These are phyloP conservation scores for Haplochromis vanheusdeni DNA, from an alignment of 2,113 vertebrate species.

Conservation along the genomic window DNA sequence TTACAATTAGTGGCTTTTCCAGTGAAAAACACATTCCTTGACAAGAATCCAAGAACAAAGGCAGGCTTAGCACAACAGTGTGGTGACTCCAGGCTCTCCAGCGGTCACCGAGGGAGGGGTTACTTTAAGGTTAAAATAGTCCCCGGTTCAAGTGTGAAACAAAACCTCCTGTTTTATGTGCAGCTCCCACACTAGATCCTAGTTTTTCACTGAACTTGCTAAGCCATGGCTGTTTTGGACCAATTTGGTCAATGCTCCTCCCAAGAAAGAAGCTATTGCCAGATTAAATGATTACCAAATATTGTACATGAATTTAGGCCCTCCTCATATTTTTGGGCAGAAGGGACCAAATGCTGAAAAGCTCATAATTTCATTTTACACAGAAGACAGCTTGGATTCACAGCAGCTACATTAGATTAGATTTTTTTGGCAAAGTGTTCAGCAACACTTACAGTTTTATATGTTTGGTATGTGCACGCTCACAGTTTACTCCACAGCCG, in stretches of 20 bases:
- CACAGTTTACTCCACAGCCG: background rate
- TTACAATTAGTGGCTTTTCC: slow-evolving; percentile 65
- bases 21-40: slow-evolving; percentile 64
- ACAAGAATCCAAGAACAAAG: slow-evolving; percentile 41
- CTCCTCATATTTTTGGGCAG: background rate
- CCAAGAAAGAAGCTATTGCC: background rate
- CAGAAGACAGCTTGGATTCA: background rate
- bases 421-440: background rate
- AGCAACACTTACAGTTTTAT: background rate
- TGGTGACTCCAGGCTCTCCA: slow-evolving; percentile 33
- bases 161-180: background rate
- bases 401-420: background rate
- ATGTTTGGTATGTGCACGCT: background rate
- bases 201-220: background rate
- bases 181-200: background rate
- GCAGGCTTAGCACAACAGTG: slow-evolving; percentile 37
- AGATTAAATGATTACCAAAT: background rate
- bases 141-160: slow-evolving; percentile 33
- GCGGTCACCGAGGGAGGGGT: slow-evolving; percentile 50
- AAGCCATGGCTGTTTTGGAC: background rate
- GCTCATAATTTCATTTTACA: background rate
- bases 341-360: background rate
- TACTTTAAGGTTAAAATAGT: slow-evolving; percentile 52
- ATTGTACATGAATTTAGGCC: background rate
- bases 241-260: background rate